These are phyloP conservation scores for Aphidoletes aphidimyza DNA, from an alignment of 2,888 invertebrate species.

Conservation along the genomic window DNA sequence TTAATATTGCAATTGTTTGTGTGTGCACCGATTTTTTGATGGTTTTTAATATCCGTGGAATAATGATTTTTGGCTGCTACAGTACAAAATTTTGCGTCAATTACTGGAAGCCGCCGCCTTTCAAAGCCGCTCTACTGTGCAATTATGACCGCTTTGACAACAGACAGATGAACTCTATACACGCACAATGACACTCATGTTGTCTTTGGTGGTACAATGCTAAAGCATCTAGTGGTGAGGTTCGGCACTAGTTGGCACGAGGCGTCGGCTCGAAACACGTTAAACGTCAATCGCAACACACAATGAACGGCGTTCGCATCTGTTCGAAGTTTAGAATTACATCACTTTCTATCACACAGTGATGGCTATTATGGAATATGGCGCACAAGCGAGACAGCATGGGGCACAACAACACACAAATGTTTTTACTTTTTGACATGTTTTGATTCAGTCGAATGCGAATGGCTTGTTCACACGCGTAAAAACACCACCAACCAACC, in stretches of 20 bases:
- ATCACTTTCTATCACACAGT: not conserved
- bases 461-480: not conserved
- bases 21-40: not conserved
- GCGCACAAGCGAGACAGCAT: not conserved
- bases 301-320: slow-evolving; percentile 1
- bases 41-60: slow-evolving; percentile 12
- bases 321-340: not conserved
- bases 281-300: not conserved
- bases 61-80: slow-evolving; percentile 41
- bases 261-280: not conserved
- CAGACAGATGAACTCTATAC: not conserved
- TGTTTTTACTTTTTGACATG: slow-evolving; percentile 41
- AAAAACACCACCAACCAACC: not conserved
- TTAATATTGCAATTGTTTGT: not conserved
- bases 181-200: slow-evolving; percentile 5
- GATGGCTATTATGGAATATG: not conserved
- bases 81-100: slow-evolving; percentile 37
- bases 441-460: not conserved
- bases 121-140: slow-evolving; percentile 29
- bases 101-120: slow-evolving; percentile 51
- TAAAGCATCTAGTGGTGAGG: slow-evolving; percentile 15
- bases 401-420: not conserved
- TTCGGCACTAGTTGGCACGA: not conserved
- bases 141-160: slow-evolving; percentile 27
- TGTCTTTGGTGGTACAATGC: not conserved